These are phyloP conservation scores for Coenonympha glycerion DNA, from an alignment of 2,888 invertebrate genomes.

Conservation along the genomic window DNA sequence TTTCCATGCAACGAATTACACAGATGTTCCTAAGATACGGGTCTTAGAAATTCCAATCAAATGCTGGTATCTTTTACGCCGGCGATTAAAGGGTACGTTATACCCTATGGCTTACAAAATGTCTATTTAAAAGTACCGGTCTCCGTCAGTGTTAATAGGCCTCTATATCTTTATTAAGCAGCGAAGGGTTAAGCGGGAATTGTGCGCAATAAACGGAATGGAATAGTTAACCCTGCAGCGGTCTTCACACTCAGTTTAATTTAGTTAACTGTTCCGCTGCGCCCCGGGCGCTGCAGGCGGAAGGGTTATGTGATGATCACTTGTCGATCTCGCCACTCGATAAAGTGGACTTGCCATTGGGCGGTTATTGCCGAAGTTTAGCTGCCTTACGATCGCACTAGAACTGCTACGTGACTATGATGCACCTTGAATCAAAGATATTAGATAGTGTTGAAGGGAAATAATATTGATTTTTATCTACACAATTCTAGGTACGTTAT, in stretches of 20 bases:
- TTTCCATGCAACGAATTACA: constrained; percentile 9
- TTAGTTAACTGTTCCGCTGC: constrained; percentile 73
- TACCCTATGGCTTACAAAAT: constrained; percentile 32
- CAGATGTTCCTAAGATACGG: constrained; percentile 31
- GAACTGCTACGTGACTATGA: background rate
- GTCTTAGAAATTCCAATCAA: constrained; percentile 34
- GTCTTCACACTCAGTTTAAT: constrained; percentile 75
- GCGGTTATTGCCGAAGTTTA: background rate
- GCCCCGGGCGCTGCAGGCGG: constrained; percentile 61
- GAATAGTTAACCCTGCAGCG: constrained; percentile 75
- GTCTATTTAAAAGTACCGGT: constrained; percentile 50
- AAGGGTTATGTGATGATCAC: constrained; percentile 59
- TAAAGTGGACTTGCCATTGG: constrained; percentile 11
- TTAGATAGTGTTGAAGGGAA: background rate
- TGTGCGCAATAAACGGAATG: constrained; percentile 74
- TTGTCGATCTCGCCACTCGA: constrained; percentile 30
- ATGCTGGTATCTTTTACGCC: constrained; percentile 26
- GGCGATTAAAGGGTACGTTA: constrained; percentile 13
- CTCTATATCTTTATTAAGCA: constrained; percentile 71
- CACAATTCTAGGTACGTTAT: background rate
- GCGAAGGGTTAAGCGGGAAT: constrained; percentile 64
- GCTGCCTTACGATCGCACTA: background rate
- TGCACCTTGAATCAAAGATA: background rate
- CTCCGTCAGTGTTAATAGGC: constrained; percentile 57
- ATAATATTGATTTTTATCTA: background rate